A percentile compares a stretch with the other conserved stretches of the same genome.
Conservation (phyloP, 2,797 vertebrate genomes). For the Peromyscus nudipes region DNA sequence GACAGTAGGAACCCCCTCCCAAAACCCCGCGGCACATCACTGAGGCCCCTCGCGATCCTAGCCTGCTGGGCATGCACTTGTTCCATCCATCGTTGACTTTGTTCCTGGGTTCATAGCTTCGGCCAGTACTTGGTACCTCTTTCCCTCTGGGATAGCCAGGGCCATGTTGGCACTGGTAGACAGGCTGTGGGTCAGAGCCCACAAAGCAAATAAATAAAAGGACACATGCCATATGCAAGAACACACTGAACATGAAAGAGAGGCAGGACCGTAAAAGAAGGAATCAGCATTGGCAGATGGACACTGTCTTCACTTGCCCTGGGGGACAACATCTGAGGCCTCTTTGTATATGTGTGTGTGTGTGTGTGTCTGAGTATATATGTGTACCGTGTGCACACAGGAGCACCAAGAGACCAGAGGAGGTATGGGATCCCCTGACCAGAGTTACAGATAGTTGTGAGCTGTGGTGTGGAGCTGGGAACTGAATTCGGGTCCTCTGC, state of each 20-base stretch:
- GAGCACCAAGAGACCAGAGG: background rate
- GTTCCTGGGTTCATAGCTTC: background rate
- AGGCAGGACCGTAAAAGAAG: accelerated
- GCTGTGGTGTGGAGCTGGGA: background rate
- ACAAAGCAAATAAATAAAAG: accelerated
- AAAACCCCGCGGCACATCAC: accelerated
- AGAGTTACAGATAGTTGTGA: background rate
- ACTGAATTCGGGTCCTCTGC: background rate
- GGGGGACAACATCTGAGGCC: background rate
- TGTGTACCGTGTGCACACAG: background rate
- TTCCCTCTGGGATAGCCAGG: background rate
- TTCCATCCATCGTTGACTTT: background rate
- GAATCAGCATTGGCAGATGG: accelerated
- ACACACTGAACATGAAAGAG: background rate
- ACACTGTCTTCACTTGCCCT: accelerated
- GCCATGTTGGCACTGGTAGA: background rate
- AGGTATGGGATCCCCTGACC: background rate
- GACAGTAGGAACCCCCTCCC: background rate
- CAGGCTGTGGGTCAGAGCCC: background rate
- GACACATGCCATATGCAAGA: too few relatives aligned
- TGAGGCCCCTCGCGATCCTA: accelerated
- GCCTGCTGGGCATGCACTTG: background rate
- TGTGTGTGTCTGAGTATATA: too few relatives aligned
- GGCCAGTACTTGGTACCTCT: accelerated
- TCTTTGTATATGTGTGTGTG: background rate